Evolutionary conservation across 2,797 vertebrate species (phyloP), one percentile per base, ranked within the genome.

Genomic region (Acomys russatus): DNA sequence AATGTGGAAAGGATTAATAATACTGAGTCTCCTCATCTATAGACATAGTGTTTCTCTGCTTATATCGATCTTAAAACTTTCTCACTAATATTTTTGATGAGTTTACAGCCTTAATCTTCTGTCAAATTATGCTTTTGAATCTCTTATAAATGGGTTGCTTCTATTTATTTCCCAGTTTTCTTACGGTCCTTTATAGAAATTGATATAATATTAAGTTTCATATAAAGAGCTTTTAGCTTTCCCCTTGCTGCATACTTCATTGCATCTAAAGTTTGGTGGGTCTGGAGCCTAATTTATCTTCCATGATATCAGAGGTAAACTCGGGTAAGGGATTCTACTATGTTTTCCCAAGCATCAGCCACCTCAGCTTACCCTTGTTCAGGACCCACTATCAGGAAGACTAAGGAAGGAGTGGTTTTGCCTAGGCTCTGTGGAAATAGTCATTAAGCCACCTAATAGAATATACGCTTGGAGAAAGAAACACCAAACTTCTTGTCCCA

Each of bases 101-200:
- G 6, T 71, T 12, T 77, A 84, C 8, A 76, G 25, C 7, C 82
- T 28, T 49, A 49, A 85, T 85, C 70, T 94, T 94, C 79, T 64
- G 44, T 93, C 84, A 76, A 44, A 64, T 80, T 68, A 33, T 92
- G 59, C 83, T 92, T 95, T 68, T 61, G 17, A 61, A 61, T 15
- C 79, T 82, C 6, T 33, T 63, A 66, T 77, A 91, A 49, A 83
- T 89, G 5, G 0, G 73, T 76, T 82, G 64, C 10, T 83, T 90
- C 56, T 90, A 64, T 80, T 96, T 92, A 76, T 88, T 94, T 94
- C 92, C 56, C 51, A 79, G 12, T 22, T 80, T 51, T 94, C 59
- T 94, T 77, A 44, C 17, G 74, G 14, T 30, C 25, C 14, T 77
- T 51, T 90, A 33, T 87, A 73, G 84, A 91, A 88, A 49, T 28